A percentile compares a stretch with the other conserved stretches of the same genome.
Conservation (phyloP, 2,113 vertebrate genomes). For the Bos indicus region DNA sequence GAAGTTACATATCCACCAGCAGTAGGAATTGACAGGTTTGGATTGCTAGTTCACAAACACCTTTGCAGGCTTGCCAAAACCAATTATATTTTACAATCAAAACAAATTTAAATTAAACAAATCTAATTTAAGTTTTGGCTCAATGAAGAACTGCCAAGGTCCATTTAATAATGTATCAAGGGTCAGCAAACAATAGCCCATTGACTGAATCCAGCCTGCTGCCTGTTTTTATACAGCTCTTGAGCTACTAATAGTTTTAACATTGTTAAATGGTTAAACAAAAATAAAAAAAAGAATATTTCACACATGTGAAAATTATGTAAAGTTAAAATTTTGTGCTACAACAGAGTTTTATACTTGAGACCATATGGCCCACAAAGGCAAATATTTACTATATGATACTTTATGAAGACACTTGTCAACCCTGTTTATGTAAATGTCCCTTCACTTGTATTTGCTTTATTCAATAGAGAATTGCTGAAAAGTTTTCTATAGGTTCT, state of each 20-base stretch:
- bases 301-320: not conserved
- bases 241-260: not conserved
- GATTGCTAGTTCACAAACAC: not conserved
- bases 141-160: not conserved
- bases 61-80: not conserved
- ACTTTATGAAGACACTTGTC: not conserved
- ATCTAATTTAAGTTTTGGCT: not conserved
- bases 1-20: not conserved
- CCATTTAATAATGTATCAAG: not conserved
- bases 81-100: slow-evolving; percentile 22
- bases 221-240: not conserved
- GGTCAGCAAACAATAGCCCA: not conserved
- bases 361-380: not conserved
- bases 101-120: not conserved
- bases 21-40: not conserved
- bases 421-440: not conserved
- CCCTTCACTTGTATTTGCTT: not conserved
- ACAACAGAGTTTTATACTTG: not conserved
- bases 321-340: not conserved
- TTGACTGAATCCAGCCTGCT: not conserved
- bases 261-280: not conserved
- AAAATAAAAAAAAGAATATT: not conserved
- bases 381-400: not conserved
- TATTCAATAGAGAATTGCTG: not conserved
- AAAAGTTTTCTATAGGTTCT: not conserved